phyloP scores from a whole-genome alignment of 2,797 vertebrate species.

The Fringilla coelebs region DNA sequence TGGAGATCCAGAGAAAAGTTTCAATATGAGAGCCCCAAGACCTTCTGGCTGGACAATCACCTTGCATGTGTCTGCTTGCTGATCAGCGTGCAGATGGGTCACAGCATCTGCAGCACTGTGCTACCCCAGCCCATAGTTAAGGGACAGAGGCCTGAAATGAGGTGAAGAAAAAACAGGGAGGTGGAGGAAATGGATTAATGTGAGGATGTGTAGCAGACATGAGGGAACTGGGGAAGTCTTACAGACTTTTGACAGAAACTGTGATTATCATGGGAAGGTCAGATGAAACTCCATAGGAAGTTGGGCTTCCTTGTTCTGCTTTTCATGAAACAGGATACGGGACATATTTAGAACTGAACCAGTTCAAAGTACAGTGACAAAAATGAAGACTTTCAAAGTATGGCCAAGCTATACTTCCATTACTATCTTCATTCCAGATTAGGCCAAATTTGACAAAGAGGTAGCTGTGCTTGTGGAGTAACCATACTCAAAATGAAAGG shows the following conservation, averaged over 20 bases:
- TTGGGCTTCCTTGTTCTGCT: background rate
- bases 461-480: background rate
- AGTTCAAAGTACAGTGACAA: background rate
- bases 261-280: background rate
- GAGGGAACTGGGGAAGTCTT: background rate
- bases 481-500: background rate
- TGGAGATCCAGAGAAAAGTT: background rate
- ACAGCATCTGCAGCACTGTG: background rate
- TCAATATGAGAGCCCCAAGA: background rate
- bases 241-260: background rate
- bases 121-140: background rate
- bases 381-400: background rate
- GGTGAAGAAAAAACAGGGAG: background rate
- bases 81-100: rapidly evolving
- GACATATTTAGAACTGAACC: background rate
- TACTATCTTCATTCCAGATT: background rate
- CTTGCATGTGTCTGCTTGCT: background rate
- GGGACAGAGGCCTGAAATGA: background rate
- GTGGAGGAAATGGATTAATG: background rate
- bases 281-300: constrained; percentile 8
- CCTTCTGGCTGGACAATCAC: background rate
- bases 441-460: background rate
- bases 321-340: background rate
- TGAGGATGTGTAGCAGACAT: background rate
- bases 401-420: background rate